These are phyloP conservation scores for Brienomyrus longianalis DNA, from an alignment of 2,113 vertebrate genomes.

Conservation along the genomic window DNA sequence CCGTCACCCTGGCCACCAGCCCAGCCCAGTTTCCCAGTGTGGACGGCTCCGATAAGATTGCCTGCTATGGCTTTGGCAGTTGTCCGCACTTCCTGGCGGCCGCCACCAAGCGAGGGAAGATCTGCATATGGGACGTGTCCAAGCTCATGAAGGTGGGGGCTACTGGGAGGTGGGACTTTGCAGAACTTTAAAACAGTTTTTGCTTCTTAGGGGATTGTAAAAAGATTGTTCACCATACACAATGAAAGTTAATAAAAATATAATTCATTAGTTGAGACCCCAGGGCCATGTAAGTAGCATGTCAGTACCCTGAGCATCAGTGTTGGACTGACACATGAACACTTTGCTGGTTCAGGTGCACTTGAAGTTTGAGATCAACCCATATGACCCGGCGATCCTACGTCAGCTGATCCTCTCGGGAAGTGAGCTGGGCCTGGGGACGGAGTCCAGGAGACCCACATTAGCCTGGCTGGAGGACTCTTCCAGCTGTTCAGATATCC, in stretches of 20 bases:
- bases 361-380: conserved; percentile 96
- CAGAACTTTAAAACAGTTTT: background rate
- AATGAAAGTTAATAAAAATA: background rate
- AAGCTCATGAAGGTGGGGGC: conserved; percentile 93
- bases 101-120: conserved; percentile 92
- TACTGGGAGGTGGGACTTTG: background rate
- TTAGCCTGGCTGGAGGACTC: conserved; percentile 92
- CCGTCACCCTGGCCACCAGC: conserved; percentile 91
- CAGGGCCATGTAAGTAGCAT: background rate
- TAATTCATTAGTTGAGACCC: background rate
- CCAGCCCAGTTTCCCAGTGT: conserved; percentile 89
- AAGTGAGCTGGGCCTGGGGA: conserved; percentile 77
- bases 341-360: conserved; percentile 72
- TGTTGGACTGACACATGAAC: background rate
- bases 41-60: conserved; percentile 87
- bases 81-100: conserved; percentile 95
- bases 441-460: conserved; percentile 83
- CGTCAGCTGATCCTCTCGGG: conserved; percentile 79
- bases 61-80: conserved; percentile 93
- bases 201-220: background rate
- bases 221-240: background rate
- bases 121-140: conserved; percentile 97
- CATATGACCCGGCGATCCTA: conserved; percentile 89
- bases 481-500: conserved; percentile 93
- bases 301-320: background rate